A percentile compares a stretch with the other conserved stretches of the same genome.
phyloP scores from a whole-genome alignment of 2,797 vertebrate species.

The Scyliorhinus canicula region DNA sequence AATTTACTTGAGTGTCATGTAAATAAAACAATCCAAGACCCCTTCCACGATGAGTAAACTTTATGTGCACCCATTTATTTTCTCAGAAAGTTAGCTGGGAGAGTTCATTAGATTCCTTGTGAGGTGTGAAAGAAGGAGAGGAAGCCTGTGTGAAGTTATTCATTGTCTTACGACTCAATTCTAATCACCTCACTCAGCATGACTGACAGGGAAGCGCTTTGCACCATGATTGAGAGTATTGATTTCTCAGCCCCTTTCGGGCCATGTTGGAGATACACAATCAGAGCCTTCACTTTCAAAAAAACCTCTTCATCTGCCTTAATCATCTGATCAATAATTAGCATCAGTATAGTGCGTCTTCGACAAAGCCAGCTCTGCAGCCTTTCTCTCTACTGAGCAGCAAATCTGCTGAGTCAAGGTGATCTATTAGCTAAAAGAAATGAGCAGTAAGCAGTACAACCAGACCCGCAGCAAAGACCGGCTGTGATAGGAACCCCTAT shows the following conservation, averaged over 20 bases:
- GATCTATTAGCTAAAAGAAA: slow-evolving; percentile 70
- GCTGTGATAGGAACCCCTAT: slow-evolving; percentile 46
- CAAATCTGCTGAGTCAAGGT: slow-evolving; percentile 89
- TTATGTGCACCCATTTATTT: slow-evolving; percentile 28
- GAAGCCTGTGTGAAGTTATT: slow-evolving; percentile 76
- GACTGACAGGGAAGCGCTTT: slow-evolving; percentile 88
- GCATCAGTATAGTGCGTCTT: slow-evolving; percentile 69
- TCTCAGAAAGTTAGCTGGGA: slow-evolving; percentile 59
- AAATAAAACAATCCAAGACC: slow-evolving; percentile 12
- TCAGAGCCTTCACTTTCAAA: slow-evolving; percentile 75
- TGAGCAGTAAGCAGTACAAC: slow-evolving; percentile 59
- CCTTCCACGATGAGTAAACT: neutral
- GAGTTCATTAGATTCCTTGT: slow-evolving; percentile 80
- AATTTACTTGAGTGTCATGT: neutral
- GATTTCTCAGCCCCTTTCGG: slow-evolving; percentile 76
- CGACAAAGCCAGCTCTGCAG: slow-evolving; percentile 67
- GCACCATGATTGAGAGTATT: slow-evolving; percentile 86
- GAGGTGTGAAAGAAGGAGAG: slow-evolving; percentile 69
- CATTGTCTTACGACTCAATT: slow-evolving; percentile 92
- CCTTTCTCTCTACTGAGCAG: slow-evolving; percentile 63
- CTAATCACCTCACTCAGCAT: slow-evolving; percentile 87
- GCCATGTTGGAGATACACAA: slow-evolving; percentile 76
- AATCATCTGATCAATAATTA: slow-evolving; percentile 96
- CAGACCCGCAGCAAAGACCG: slow-evolving; percentile 52
- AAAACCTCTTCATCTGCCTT: slow-evolving; percentile 91